Percentiles rank a stretch among this genome's conserved stretches.
Evolutionary conservation across 1,140 invertebrate genomes (phyloP).

Genomic region (Euglossa dilemma): DNA sequence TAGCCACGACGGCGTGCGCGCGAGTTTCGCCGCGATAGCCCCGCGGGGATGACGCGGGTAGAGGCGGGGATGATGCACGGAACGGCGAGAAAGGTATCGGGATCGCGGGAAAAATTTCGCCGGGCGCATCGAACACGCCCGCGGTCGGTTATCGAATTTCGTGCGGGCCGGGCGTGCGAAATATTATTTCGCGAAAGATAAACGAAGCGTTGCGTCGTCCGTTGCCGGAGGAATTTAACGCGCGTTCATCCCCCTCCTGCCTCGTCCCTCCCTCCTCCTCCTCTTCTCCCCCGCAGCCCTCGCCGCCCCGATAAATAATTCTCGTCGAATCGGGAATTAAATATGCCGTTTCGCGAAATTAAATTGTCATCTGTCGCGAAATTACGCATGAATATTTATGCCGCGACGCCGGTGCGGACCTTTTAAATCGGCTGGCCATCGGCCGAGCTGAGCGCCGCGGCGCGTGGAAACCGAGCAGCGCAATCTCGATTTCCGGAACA

Average conservation of each 20-base stretch:
- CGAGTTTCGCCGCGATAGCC: not conserved
- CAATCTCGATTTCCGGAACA: conserved; percentile 2
- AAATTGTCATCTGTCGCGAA: conserved; percentile 38
- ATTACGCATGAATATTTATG: conserved; percentile 40
- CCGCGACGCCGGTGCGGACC: not conserved
- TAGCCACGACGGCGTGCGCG: too few relatives aligned
- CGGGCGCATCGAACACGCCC: not conserved
- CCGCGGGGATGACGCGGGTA: too few relatives aligned
- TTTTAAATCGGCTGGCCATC: not conserved
- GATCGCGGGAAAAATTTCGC: conserved; percentile 17
- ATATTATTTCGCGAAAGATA: conserved; percentile 35
- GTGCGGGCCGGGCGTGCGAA: conserved; percentile 2
- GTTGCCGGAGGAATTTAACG: conserved; percentile 33
- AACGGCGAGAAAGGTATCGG: not conserved
- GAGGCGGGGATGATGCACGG: too few relatives aligned
- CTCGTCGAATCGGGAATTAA: conserved; percentile 12
- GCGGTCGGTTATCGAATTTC: conserved; percentile 44
- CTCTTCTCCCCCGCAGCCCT: too few relatives aligned
- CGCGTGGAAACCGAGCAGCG: not conserved
- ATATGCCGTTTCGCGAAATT: conserved; percentile 28
- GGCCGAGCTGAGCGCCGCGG: too few relatives aligned
- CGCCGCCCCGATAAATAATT: conserved; percentile 24
- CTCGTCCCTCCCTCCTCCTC: too few relatives aligned
- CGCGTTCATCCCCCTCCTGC: too few relatives aligned
- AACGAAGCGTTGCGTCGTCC: conserved; percentile 28